Evolutionary conservation across 2,113 vertebrate genomes (phyloP).

Genomic region (Amazona vittata): DNA sequence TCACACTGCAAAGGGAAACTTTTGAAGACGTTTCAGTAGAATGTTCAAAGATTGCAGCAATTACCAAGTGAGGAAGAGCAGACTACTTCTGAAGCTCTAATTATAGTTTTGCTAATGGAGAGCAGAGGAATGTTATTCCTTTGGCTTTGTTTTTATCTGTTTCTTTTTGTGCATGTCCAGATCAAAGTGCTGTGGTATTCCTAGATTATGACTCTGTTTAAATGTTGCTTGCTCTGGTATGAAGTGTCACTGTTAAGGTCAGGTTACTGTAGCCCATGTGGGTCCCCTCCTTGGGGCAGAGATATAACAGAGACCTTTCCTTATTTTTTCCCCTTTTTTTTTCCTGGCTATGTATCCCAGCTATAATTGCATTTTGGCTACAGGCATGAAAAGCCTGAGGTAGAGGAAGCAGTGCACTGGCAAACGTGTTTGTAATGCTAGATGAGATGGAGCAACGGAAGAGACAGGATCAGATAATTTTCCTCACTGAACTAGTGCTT

Average conservation of each 20-base stretch:
- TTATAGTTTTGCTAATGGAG: not conserved
- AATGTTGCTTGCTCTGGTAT: not conserved
- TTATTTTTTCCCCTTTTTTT: not conserved
- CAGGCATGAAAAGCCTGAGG: not conserved
- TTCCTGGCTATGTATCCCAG: not conserved
- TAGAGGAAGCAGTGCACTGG: not conserved
- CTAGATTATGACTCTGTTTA: not conserved
- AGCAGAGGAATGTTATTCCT: not conserved
- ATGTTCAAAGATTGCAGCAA: not conserved
- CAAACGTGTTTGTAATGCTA: not conserved
- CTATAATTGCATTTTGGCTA: not conserved
- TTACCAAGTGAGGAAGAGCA: not conserved
- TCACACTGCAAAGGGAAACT: not conserved
- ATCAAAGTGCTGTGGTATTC: not conserved
- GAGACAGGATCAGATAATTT: not conserved
- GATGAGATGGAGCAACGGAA: not conserved
- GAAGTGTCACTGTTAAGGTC: not conserved
- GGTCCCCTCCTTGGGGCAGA: not conserved
- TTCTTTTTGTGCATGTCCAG: not conserved
- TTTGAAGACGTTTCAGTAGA: not conserved
- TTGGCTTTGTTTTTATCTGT: not conserved
- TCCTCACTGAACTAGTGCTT: no score
- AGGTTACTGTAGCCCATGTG: not conserved
- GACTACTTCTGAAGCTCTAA: not conserved
- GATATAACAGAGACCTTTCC: not conserved